Evolutionary conservation across 2,797 vertebrate genomes (phyloP), one percentile per base, ranked within the genome.

Genomic region (Hybognathus amarus): DNA sequence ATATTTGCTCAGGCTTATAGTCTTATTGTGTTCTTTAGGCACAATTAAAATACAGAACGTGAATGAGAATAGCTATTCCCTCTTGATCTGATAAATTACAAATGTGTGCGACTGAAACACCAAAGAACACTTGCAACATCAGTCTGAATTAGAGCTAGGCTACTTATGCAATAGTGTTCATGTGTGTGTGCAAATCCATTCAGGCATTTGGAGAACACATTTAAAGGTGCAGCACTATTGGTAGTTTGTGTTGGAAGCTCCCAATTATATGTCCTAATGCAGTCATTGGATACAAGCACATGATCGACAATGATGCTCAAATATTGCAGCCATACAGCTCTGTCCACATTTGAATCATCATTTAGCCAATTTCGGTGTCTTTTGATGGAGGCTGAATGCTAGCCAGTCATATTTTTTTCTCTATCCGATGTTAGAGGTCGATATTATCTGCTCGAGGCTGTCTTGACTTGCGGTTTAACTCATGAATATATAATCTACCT

Each of bases 1-100:
- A 92, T 91, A 93, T 93, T 94, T 93, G 90, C 92, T 91, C 91
- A 92, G 92, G 91, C 90, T 93, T 93, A 15, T 45, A 93, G 88
- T 85, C 82, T 91, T 91, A 87, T 90, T 92, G 92, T 92, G 92
- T 93, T 77, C 68, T 66, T 77, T 24, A 91, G 90, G 92, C 92
- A 92, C 91, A 86, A 91, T 90, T 85, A 90, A 90, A 87, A 81
- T 81, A 71, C 71, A 87, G 91, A 93, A 79, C 17, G 45, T 42
- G 63, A 83, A 69, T 80, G 71, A 66, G 15, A 87, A 92, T 89
- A 91, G 91, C 90, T 88, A 92, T 79, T 86, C 90, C 90, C 91
- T 91, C 89, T 87, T 27, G 89, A 93, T 93, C 88, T 89, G 91
- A 93, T 91, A 89, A 87, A 89, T 88, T 88, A 92, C 89, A 91